Evolutionary conservation across 2,888 invertebrate species (phyloP), one percentile per base, ranked within the genome.

Genomic region (Calephelis perditalis): DNA sequence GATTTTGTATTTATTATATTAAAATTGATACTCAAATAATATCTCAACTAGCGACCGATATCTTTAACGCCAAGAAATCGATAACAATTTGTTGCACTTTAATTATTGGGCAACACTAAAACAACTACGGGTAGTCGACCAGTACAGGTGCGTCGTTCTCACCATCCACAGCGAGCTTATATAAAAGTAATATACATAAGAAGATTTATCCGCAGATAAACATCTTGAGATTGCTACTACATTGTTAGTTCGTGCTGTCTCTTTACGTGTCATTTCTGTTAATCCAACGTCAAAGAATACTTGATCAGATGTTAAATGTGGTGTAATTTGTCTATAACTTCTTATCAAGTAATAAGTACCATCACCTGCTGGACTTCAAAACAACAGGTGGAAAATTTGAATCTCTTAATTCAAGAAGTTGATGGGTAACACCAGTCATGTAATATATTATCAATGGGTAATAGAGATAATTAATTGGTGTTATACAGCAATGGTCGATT

Each of bases 61-160:
- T 37, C 37, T 37, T 7, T 37, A 37, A 37, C 37, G 2, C 40
- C 8, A 40, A 40, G 1, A 40, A 47, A 49, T 52, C 60, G 44
- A 57, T 12, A 11, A 36, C 44, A 35, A 26, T 26, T 7, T 35
- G 15, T 52, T 44, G 44, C 43, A 35, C 49, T 35, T 44, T 44
- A 26, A 26, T n/a, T 10, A 44, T 46, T 37, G 47, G 65, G 52
- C 78, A 68, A 72, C 82, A 69, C 82, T 84, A 82, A 60, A 68
- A 62, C 77, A 73, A 62, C 78, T 73, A 62, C 77, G 73, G 62
- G 77, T 73, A 73, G 74, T 79, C 77, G 78, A 81, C 80, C 80
- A 76, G 78, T 86, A 86, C 89, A 89, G 89, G 89, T 89, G 89
- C 84, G 82, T 78, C n/a, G 26, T 87, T 89, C 88, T 87, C 88